Conservation (phyloP, 2,888 invertebrate species). For the Lepidocyrtinus sp. region DNA sequence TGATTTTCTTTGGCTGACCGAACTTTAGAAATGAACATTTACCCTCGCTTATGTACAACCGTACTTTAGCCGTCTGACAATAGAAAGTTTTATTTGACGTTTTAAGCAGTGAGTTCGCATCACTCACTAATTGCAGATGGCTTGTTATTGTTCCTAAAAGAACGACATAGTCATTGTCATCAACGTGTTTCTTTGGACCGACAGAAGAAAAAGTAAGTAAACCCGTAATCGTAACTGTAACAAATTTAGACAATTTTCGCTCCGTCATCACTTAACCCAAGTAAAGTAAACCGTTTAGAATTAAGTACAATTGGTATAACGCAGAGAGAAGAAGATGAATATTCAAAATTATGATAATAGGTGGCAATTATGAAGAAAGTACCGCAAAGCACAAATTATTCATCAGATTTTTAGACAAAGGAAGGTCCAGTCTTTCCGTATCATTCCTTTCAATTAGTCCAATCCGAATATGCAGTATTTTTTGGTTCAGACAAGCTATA, state of each 20-base stretch:
- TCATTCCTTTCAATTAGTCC: not conserved
- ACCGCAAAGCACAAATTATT: not conserved
- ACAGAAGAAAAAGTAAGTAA: not conserved
- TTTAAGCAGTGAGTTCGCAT: constrained; percentile 35
- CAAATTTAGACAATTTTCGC: not conserved
- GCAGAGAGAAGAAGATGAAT: not conserved
- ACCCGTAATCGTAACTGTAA: not conserved
- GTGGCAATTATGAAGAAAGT: not conserved
- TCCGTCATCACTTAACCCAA: not conserved
- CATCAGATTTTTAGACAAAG: constrained; percentile 12
- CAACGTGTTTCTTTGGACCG: constrained; percentile 4
- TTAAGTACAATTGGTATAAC: not conserved
- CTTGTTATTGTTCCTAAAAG: constrained; percentile 34
- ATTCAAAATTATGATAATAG: not conserved
- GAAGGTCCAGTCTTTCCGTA: not conserved
- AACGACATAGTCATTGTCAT: not conserved
- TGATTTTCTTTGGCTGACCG: not conserved
- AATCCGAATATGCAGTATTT: not conserved
- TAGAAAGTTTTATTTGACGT: constrained; percentile 58
- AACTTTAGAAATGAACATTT: not conserved
- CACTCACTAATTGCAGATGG: constrained; percentile 54
- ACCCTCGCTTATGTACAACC: not conserved
- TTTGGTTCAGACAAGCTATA: not conserved
- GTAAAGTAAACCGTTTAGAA: not conserved
- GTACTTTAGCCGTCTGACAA: constrained; percentile 36